These are phyloP conservation scores for Creontiades dilutus DNA, from an alignment of 2,888 invertebrate species.

Conservation along the genomic window DNA sequence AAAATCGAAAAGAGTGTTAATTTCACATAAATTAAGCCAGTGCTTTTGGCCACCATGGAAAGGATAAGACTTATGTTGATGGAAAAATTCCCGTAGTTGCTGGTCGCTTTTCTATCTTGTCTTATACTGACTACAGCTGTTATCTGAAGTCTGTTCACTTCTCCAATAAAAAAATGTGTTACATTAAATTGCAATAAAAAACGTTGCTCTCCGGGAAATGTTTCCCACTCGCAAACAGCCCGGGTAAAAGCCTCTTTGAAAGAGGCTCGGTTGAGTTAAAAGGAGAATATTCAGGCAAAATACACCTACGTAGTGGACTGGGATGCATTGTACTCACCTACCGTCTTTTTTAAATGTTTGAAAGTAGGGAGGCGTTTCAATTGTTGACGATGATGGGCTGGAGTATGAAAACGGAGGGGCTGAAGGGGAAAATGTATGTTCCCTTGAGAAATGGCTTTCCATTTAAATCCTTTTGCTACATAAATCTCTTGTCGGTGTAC, in stretches of 20 bases:
- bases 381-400: background rate
- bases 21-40: too few relatives aligned
- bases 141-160: too few relatives aligned
- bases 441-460: slow-evolving; percentile 27
- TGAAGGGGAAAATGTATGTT: slow-evolving; percentile 11
- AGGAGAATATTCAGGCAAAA: background rate
- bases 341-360: slow-evolving; percentile 4
- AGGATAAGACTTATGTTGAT: too few relatives aligned
- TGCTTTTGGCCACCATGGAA: too few relatives aligned
- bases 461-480: background rate
- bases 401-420: background rate
- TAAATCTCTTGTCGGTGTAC: slow-evolving; percentile 19
- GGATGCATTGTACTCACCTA: background rate
- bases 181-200: too few relatives aligned
- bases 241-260: background rate
- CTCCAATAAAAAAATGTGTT: too few relatives aligned
- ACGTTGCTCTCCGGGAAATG: too few relatives aligned
- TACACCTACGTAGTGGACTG: background rate
- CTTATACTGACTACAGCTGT: too few relatives aligned
- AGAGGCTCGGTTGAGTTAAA: background rate
- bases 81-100: too few relatives aligned
- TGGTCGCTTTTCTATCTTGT: too few relatives aligned
- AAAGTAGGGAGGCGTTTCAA: background rate
- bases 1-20: too few relatives aligned
- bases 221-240: background rate